Evolutionary conservation across 2,888 invertebrate species (phyloP), one percentile per base, ranked within the genome.

Genomic region (Dryobota labecula): DNA sequence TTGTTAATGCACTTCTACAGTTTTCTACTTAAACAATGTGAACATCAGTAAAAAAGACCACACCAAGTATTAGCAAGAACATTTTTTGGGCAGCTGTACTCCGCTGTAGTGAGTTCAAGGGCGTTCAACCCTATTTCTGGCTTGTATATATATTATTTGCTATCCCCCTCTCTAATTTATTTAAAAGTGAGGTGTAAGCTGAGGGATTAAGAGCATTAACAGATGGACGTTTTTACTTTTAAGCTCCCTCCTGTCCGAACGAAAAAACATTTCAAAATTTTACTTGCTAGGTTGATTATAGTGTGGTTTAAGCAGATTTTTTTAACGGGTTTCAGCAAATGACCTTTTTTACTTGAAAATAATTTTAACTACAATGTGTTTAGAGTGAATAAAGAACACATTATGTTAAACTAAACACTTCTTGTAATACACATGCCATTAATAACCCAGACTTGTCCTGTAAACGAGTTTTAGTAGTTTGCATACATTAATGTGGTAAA

Each of bases 131-230:
- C 75, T 85, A 84, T 85, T 83, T 81, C 73, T 84, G 75, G 76
- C 66, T 64, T 70, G 64, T 57, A 81, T 76, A 74, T 57, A 81
- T 76, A 74, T 77, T 78, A 74, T 83, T 82, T 80, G 78, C 80
- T 81, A 71, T 87, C 85, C 83, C 86, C 80, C 78, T 85, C 84
- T 83, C 60, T 84, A 88, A 87, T 87, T 87, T 87, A 87, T 87
- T 86, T 85, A 84, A 87, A 86, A 86, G 88, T 86, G 86, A 84
- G 80, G 76, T 82, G 78, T 80, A 75, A 58, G 73, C 74, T 63
- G 73, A 82, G 72, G 78, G 78, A 85, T 83, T 87, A 88, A 80
- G 80, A 80, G 70, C 67, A 86, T 87, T 85, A 84, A 78, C 82
- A 80, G 74, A 80, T 79, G 77, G 70, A 76, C 61, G 70, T 80